Percentiles rank a stretch among this genome's conserved stretches.
Conservation (phyloP, 2,888 invertebrate species). For the Rhagonycha lutea region DNA sequence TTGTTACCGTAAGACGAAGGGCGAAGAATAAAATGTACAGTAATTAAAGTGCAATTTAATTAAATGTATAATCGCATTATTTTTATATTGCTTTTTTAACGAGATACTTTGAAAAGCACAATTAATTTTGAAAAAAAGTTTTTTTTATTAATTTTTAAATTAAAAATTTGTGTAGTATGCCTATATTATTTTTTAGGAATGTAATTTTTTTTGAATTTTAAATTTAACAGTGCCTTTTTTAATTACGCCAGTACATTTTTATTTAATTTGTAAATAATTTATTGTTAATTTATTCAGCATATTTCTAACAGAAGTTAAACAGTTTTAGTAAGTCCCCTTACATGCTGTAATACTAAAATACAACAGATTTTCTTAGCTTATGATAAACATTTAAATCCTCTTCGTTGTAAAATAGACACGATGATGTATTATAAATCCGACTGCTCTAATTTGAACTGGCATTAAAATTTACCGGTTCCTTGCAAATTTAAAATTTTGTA, state of each 20-base stretch:
- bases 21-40: constrained; percentile 16
- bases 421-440: neutral
- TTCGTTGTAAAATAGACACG: neutral
- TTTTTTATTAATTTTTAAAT: neutral
- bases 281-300: neutral
- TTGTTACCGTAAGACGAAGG: constrained; percentile 5
- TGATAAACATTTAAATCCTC: neutral
- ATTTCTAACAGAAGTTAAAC: neutral
- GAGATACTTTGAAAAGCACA: constrained; percentile 6
- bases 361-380: neutral
- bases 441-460: neutral
- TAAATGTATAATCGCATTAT: constrained; percentile 25
- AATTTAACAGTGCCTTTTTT: neutral
- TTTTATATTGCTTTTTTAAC: constrained; percentile 20
- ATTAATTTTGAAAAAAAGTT: neutral
- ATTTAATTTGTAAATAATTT: neutral
- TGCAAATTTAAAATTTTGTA: neutral
- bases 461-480: neutral
- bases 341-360: neutral
- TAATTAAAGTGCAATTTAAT: constrained; percentile 25
- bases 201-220: too few relatives aligned
- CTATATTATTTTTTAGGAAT: neutral
- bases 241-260: neutral
- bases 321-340: neutral
- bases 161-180: neutral